A percentile compares a stretch with the other conserved stretches of the same genome.
Evolutionary conservation across 2,113 vertebrate genomes (phyloP).

Genomic region (Muntiacus reevesi): DNA sequence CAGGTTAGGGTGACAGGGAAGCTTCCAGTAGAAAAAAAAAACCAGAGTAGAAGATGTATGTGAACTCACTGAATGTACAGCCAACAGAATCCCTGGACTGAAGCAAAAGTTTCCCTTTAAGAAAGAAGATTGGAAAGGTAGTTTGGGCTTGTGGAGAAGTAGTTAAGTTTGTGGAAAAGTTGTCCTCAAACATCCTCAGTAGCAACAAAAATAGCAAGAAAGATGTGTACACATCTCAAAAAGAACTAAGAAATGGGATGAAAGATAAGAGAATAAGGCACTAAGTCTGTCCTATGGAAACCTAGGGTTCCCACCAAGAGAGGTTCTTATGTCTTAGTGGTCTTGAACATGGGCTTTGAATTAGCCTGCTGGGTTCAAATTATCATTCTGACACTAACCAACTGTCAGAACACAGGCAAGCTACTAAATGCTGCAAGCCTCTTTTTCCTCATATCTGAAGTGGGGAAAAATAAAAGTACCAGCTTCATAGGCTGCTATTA

Average conservation of each 20-base stretch:
- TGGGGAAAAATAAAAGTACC: not conserved
- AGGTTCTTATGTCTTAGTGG: not conserved
- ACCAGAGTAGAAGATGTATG: not conserved
- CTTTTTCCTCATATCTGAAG: not conserved
- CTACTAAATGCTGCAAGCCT: not conserved
- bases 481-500: not conserved
- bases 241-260: not conserved
- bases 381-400: not conserved
- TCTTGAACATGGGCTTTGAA: not conserved
- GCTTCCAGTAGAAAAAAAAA: not conserved
- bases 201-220: constrained; percentile 9
- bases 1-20: not conserved
- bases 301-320: not conserved
- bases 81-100: not conserved
- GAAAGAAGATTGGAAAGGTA: not conserved
- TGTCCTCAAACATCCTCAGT: not conserved
- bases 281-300: not conserved
- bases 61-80: not conserved
- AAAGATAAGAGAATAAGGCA: not conserved
- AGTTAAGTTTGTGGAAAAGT: not conserved
- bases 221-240: not conserved
- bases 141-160: not conserved
- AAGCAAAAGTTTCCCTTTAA: not conserved
- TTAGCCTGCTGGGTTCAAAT: not conserved
- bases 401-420: not conserved